phyloP scores from a whole-genome alignment of 2,888 invertebrate species.

The Amphipyra tragopoginis region DNA sequence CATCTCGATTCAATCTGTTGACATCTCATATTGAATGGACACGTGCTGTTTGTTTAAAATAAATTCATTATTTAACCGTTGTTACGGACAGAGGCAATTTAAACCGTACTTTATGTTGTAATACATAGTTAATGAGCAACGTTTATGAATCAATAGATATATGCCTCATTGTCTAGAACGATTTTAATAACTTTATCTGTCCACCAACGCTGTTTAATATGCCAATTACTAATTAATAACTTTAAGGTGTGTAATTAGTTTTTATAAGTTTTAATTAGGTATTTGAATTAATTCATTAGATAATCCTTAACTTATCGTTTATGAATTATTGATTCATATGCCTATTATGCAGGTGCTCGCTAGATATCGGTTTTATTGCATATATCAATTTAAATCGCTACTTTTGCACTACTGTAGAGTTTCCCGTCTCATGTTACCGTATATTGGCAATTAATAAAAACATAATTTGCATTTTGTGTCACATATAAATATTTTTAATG shows the following conservation, averaged over 20 bases:
- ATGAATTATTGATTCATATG: slow-evolving; percentile 32
- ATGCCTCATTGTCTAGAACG: slow-evolving; percentile 8
- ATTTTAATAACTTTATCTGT: slow-evolving; percentile 36
- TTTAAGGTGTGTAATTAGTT: slow-evolving; percentile 25
- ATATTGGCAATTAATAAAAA: slow-evolving; percentile 23
- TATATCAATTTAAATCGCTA: slow-evolving; percentile 36
- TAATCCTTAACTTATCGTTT: slow-evolving; percentile 18
- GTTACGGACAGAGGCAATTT: slow-evolving; percentile 49
- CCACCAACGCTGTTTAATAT: slow-evolving; percentile 4
- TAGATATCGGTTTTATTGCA: slow-evolving; percentile 37
- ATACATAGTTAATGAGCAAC: slow-evolving; percentile 38
- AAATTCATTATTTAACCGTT: slow-evolving; percentile 62
- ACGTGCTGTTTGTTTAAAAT: slow-evolving; percentile 79
- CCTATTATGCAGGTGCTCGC: slow-evolving; percentile 37
- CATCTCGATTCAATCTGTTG: slow-evolving; percentile 76
- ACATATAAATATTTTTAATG: slow-evolving; percentile 19
- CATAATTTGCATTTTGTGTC: slow-evolving; percentile 28
- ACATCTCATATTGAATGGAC: slow-evolving; percentile 79
- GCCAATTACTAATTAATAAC: slow-evolving; percentile 15
- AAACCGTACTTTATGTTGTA: slow-evolving; percentile 39
- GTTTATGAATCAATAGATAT: slow-evolving; percentile 34
- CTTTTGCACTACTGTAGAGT: slow-evolving; percentile 32
- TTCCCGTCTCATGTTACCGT: slow-evolving; percentile 30
- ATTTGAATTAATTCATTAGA: slow-evolving; percentile 15
- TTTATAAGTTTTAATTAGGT: slow-evolving; percentile 12